Evolutionary conservation across 2,113 vertebrate species (phyloP).

Genomic region (Chaetodon trifascialis): DNA sequence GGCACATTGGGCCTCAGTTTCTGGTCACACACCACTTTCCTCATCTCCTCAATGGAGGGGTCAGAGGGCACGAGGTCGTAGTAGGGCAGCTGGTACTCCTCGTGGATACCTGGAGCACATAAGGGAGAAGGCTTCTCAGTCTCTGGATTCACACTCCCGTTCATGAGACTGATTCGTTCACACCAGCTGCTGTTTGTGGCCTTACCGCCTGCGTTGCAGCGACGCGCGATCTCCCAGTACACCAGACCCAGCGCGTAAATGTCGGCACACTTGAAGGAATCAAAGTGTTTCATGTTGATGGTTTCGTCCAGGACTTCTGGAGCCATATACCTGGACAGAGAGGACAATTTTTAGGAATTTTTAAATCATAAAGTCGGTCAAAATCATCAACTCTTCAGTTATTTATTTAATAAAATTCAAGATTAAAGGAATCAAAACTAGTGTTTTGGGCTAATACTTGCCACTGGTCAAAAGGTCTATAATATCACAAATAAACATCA

Average conservation of each 20-base stretch:
- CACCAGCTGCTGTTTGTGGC: too few relatives aligned
- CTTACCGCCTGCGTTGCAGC: slow-evolving; percentile 95
- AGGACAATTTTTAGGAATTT: background rate
- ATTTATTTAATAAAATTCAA: background rate
- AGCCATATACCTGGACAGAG: slow-evolving; percentile 93
- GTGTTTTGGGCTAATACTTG: background rate
- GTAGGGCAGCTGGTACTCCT: slow-evolving; percentile 98
- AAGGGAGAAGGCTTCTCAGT: background rate
- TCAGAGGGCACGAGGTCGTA: slow-evolving; percentile 98
- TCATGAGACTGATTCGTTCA: background rate
- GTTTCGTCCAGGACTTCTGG: slow-evolving; percentile 98
- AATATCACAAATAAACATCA: background rate
- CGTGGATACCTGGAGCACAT: slow-evolving; percentile 89
- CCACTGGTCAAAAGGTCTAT: background rate
- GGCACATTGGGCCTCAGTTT: slow-evolving; percentile 96
- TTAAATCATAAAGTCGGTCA: background rate
- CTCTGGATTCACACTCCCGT: background rate
- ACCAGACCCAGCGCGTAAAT: slow-evolving; percentile 97
- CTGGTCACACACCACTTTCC: slow-evolving; percentile 99
- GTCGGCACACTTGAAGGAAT: slow-evolving; percentile 98
- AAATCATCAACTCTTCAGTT: background rate
- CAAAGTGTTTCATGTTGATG: slow-evolving; percentile 99
- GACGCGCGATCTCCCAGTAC: slow-evolving; percentile 97
- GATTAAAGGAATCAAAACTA: background rate
- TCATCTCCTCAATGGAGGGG: slow-evolving; percentile 99